These are phyloP conservation scores for Acrobasis suavella DNA, from an alignment of 2,888 invertebrate species.

Conservation along the genomic window DNA sequence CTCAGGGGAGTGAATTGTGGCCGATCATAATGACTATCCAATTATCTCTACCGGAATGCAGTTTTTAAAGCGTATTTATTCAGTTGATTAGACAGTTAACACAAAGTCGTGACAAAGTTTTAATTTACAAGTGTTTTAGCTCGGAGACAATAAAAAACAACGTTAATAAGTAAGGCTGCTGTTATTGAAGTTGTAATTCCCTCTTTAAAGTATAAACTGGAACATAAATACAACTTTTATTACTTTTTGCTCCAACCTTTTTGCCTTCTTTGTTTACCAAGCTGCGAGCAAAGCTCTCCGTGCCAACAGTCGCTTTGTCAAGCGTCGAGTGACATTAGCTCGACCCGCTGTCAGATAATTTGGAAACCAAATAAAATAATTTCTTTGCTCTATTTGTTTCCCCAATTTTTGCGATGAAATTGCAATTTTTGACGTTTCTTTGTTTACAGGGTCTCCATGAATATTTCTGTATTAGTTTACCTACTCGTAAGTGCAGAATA, in stretches of 20 bases:
- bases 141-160: slow-evolving; percentile 31
- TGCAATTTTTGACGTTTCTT: slow-evolving; percentile 23
- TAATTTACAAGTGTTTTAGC: slow-evolving; percentile 27
- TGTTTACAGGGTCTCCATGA: not conserved
- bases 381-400: slow-evolving; percentile 50
- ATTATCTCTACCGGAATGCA: slow-evolving; percentile 27
- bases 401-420: slow-evolving; percentile 39
- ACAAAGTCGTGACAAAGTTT: slow-evolving; percentile 30
- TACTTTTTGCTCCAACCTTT: slow-evolving; percentile 64
- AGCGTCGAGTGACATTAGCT: slow-evolving; percentile 75
- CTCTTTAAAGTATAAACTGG: slow-evolving; percentile 50
- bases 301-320: slow-evolving; percentile 80
- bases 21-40: slow-evolving; percentile 36
- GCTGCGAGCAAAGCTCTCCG: slow-evolving; percentile 74
- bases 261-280: slow-evolving; percentile 71
- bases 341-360: slow-evolving; percentile 74
- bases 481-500: not conserved
- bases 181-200: slow-evolving; percentile 44
- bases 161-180: slow-evolving; percentile 32
- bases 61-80: slow-evolving; percentile 21
- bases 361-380: slow-evolving; percentile 71
- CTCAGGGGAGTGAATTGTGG: slow-evolving; percentile 37
- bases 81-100: slow-evolving; percentile 25
- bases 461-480: not conserved
- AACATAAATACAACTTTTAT: slow-evolving; percentile 64